phyloP scores from a whole-genome alignment of 2,888 invertebrate species.

The Brachyptera risi region DNA sequence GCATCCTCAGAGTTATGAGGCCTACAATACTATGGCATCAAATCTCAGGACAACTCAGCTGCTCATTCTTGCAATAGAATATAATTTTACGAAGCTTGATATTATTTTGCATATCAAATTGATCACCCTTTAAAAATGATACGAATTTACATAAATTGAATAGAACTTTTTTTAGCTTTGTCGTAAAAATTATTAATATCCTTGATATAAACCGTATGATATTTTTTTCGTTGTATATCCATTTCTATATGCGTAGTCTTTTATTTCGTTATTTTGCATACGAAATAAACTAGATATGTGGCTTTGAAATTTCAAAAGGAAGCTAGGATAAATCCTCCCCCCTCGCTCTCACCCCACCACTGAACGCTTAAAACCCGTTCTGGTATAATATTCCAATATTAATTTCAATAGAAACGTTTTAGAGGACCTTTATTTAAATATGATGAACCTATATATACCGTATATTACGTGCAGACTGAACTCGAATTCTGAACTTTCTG shows the following conservation, averaged over 20 bases:
- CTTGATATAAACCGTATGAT: constrained; percentile 20
- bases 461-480: constrained; percentile 4
- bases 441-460: constrained; percentile 4
- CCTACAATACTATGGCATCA: no score
- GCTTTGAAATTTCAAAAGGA: constrained; percentile 19
- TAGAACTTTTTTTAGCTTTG: constrained; percentile 21
- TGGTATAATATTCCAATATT: constrained; percentile 10
- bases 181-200: constrained; percentile 28
- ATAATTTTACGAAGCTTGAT: not conserved
- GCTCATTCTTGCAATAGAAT: no score
- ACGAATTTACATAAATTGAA: constrained; percentile 17
- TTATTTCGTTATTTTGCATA: constrained; percentile 21
- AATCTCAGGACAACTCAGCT: no score
- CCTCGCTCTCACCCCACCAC: constrained; percentile 1
- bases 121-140: constrained; percentile 18
- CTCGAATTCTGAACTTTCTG: not conserved
- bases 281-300: constrained; percentile 27
- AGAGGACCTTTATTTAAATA: constrained; percentile 14
- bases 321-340: constrained; percentile 12
- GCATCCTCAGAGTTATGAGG: no score
- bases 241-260: constrained; percentile 12
- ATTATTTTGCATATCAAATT: constrained; percentile 18
- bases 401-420: constrained; percentile 15
- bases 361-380: constrained; percentile 8
- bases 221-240: constrained; percentile 19